Conservation (phyloP, 2,797 vertebrate genomes). For the Sebastes nivosus region DNA sequence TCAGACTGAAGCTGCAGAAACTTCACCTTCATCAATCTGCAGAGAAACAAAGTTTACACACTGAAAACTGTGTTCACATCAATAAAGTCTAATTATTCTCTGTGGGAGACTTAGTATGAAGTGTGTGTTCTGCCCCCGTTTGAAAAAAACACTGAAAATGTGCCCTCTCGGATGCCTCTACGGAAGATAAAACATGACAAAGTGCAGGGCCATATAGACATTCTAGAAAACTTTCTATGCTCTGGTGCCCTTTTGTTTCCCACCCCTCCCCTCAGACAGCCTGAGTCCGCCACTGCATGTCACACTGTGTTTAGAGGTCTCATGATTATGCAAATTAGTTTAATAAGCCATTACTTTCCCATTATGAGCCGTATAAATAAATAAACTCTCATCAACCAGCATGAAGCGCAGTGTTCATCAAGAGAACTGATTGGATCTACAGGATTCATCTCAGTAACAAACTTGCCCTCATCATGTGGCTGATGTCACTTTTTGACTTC, state of each 20-base stretch:
- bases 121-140: background rate
- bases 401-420: slow-evolving; percentile 29
- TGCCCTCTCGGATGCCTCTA: background rate
- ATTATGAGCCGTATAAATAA: slow-evolving; percentile 12
- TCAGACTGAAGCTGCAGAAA: background rate
- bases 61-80: background rate
- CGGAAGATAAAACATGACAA: background rate
- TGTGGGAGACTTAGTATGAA: background rate
- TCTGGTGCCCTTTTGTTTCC: background rate
- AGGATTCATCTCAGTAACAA: slow-evolving; percentile 9
- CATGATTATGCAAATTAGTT: slow-evolving; percentile 18
- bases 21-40: background rate
- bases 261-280: background rate
- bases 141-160: too few species aligned
- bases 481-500: background rate
- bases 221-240: too few species aligned
- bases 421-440: slow-evolving; percentile 25
- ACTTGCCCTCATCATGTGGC: background rate
- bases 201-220: too few species aligned
- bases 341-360: background rate
- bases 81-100: background rate
- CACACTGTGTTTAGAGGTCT: slow-evolving; percentile 34
- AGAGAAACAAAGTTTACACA: background rate
- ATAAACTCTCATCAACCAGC: slow-evolving; percentile 37
- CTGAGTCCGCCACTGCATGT: background rate